These are phyloP conservation scores for Ditula angustiorana DNA, from an alignment of 2,888 invertebrate genomes.

Conservation along the genomic window DNA sequence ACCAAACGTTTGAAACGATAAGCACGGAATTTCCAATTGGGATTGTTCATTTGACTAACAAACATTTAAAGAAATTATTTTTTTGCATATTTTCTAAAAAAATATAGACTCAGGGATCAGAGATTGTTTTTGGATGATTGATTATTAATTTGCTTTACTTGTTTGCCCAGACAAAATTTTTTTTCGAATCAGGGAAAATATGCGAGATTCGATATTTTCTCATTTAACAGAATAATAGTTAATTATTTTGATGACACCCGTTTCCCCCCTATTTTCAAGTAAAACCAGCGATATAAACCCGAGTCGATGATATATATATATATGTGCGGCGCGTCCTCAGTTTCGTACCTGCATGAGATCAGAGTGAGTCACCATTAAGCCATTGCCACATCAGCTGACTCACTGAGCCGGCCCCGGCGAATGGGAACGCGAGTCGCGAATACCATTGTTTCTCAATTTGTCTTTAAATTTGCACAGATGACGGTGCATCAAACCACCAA, in stretches of 20 bases:
- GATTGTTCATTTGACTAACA: no score
- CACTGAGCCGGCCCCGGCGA: slow-evolving; percentile 63
- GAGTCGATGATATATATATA: slow-evolving; percentile 2
- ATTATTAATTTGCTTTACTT: no score
- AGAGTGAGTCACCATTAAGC: slow-evolving; percentile 73
- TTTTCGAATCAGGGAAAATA: no score
- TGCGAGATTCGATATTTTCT: no score
- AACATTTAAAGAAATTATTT: no score
- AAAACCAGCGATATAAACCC: background rate
- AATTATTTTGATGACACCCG: no score
- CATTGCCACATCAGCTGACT: slow-evolving; percentile 81
- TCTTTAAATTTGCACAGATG: slow-evolving; percentile 64
- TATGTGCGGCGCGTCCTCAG: slow-evolving; percentile 57
- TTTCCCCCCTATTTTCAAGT: background rate
- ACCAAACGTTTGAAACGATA: background rate
- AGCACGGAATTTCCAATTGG: background rate
- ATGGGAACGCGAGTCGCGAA: slow-evolving; percentile 76
- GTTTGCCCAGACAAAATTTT: no score
- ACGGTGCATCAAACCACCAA: slow-evolving; percentile 29
- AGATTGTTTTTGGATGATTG: no score
- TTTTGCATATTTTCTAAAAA: no score
- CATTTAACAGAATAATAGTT: no score
- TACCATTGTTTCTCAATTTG: slow-evolving; percentile 72
- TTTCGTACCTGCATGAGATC: slow-evolving; percentile 66
- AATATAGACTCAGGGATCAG: no score